A percentile compares a stretch with the other conserved stretches of the same genome.
Evolutionary conservation across 2,113 vertebrate species (phyloP).

Genomic region (Clarias gariepinus): DNA sequence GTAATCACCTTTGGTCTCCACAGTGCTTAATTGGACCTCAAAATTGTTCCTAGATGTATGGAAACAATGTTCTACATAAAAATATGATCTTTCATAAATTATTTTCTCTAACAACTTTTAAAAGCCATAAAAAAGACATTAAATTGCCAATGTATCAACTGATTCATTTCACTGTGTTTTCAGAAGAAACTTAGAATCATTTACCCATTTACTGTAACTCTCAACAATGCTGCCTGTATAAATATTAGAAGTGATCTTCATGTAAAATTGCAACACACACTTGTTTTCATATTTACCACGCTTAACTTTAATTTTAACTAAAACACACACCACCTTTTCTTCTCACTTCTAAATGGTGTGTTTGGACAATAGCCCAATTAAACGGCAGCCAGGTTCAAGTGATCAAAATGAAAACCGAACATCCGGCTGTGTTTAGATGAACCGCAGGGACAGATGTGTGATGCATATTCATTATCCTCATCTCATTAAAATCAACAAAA

Average conservation of each 20-base stretch:
- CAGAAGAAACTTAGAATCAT: not conserved
- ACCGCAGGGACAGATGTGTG: conserved; percentile 42
- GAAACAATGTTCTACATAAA: not conserved
- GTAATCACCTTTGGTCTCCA: too few species aligned
- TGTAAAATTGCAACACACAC: not conserved
- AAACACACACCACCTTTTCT: not conserved
- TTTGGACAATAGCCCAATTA: conserved; percentile 39
- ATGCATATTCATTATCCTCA: conserved; percentile 61
- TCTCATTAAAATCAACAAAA: conserved; percentile 51
- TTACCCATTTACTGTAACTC: not conserved
- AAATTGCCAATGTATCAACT: not conserved
- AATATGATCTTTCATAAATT: not conserved
- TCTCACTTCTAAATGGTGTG: conserved; percentile 4
- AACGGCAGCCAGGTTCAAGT: conserved; percentile 7
- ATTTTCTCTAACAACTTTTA: not conserved
- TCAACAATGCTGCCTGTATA: too few species aligned
- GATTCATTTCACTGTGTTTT: not conserved
- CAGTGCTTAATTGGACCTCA: too few species aligned
- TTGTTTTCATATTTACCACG: not conserved
- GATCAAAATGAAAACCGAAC: conserved; percentile 43
- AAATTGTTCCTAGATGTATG: too few species aligned
- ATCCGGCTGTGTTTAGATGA: conserved; percentile 46
- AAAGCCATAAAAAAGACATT: not conserved
- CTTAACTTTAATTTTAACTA: not conserved
- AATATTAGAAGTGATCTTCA: not conserved